Conservation (phyloP, 1,140 invertebrate genomes). For the Pseudobourletiella spinata region DNA sequence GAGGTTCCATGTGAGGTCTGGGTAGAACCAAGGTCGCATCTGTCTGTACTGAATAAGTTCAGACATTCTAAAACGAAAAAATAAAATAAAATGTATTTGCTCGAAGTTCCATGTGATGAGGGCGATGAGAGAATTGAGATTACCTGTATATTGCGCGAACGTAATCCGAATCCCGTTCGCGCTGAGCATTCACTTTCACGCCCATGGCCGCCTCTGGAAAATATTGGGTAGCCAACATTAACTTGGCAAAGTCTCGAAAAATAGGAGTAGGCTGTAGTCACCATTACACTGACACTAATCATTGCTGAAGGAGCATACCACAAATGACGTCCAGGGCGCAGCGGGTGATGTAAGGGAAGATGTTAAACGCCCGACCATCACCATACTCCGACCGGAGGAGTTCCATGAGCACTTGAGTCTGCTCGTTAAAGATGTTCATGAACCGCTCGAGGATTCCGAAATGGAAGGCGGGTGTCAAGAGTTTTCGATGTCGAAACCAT, state of each 20-base stretch:
- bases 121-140: too few species aligned
- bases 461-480: constrained; percentile 83
- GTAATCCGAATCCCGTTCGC: constrained; percentile 58
- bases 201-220: constrained; percentile 79
- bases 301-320: too few species aligned
- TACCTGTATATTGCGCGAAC: constrained; percentile 58
- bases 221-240: too few species aligned
- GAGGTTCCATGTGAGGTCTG: constrained; percentile 42
- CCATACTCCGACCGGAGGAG: constrained; percentile 54
- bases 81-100: background rate
- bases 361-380: constrained; percentile 46
- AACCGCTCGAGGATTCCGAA: constrained; percentile 81
- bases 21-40: constrained; percentile 45
- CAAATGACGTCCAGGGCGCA: constrained; percentile 72
- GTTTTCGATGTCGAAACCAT: constrained; percentile 69
- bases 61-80: constrained; percentile 20
- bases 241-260: too few species aligned
- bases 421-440: constrained; percentile 68
- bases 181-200: constrained; percentile 57
- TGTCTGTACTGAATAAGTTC: constrained; percentile 7
- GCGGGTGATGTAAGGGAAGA: constrained; percentile 55
- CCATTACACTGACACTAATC: too few species aligned
- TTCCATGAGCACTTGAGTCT: constrained; percentile 55
- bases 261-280: too few species aligned
- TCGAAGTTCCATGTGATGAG: background rate